Evolutionary conservation across 2,888 invertebrate species (phyloP).

Genomic region (Chloroclysta siterata): DNA sequence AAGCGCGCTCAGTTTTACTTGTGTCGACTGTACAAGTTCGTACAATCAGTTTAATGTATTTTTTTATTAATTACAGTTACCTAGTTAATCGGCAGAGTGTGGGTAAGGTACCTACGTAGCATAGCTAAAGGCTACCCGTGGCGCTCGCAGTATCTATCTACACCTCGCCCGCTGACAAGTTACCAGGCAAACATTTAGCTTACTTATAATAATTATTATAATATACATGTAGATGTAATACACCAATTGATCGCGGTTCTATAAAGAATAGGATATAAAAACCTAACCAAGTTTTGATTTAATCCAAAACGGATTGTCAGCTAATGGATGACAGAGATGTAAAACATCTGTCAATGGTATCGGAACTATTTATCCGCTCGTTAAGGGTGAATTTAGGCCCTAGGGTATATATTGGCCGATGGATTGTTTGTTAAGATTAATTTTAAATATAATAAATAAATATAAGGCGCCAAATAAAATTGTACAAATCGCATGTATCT

Average conservation of each 20-base stretch:
- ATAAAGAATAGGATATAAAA: conserved; percentile 2
- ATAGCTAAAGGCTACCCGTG: background rate
- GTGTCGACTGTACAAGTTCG: no score
- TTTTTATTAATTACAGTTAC: conserved; percentile 1
- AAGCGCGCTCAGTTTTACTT: no score
- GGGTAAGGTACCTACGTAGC: background rate
- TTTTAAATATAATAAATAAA: background rate
- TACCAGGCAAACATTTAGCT: conserved; percentile 17
- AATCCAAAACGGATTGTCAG: background rate
- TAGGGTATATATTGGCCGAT: background rate
- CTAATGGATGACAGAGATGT: background rate
- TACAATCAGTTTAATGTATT: background rate
- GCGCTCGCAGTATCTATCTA: background rate
- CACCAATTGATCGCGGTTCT: background rate
- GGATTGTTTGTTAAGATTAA: conserved; percentile 6
- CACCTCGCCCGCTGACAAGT: conserved; percentile 3
- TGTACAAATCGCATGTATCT: conserved; percentile 19
- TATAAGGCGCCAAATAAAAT: conserved; percentile 20
- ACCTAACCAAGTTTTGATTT: background rate
- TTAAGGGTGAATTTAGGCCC: background rate
- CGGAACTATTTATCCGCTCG: background rate
- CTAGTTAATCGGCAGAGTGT: background rate
- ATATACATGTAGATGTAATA: conserved; percentile 8
- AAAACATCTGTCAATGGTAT: background rate
- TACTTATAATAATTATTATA: background rate